These are phyloP conservation scores for Ectropis crepuscularia DNA, from an alignment of 2,888 invertebrate species.

Conservation along the genomic window DNA sequence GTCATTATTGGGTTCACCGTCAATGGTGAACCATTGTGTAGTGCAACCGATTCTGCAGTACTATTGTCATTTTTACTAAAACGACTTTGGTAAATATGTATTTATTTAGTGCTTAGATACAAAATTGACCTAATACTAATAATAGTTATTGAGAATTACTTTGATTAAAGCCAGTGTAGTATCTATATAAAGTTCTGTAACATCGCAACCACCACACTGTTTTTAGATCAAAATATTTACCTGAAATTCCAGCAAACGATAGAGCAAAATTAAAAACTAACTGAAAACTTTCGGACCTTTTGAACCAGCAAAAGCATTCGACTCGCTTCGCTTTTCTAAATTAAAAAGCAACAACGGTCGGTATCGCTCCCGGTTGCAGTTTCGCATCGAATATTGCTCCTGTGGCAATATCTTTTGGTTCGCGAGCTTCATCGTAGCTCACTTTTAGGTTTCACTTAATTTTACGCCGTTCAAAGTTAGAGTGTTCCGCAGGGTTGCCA, in stretches of 20 bases:
- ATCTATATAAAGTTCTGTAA: background rate
- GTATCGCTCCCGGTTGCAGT: slow-evolving; percentile 17
- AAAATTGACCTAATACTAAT: too few relatives aligned
- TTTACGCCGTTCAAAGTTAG: slow-evolving; percentile 59
- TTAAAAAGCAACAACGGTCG: slow-evolving; percentile 29
- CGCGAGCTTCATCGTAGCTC: slow-evolving; percentile 29
- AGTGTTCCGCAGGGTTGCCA: slow-evolving; percentile 46
- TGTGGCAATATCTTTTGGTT: slow-evolving; percentile 37
- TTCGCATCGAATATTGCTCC: slow-evolving; percentile 29
- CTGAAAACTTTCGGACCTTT: slow-evolving; percentile 9
- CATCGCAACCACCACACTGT: background rate
- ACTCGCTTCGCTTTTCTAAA: slow-evolving; percentile 20
- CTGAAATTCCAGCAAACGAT: slow-evolving; percentile 6
- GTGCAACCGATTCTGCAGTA: too few relatives aligned
- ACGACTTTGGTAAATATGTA: too few relatives aligned
- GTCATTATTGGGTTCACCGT: too few relatives aligned
- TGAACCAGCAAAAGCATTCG: slow-evolving; percentile 20
- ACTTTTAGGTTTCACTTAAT: slow-evolving; percentile 53
- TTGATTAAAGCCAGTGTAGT: background rate
- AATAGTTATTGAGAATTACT: too few relatives aligned
- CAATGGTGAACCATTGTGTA: too few relatives aligned
- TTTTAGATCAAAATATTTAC: slow-evolving; percentile 1
- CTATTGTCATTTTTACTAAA: too few relatives aligned
- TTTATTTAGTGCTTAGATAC: too few relatives aligned
- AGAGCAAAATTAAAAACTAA: slow-evolving; percentile 27